Conservation (phyloP, 2,888 invertebrate genomes). For the Cyclophora punctaria region DNA sequence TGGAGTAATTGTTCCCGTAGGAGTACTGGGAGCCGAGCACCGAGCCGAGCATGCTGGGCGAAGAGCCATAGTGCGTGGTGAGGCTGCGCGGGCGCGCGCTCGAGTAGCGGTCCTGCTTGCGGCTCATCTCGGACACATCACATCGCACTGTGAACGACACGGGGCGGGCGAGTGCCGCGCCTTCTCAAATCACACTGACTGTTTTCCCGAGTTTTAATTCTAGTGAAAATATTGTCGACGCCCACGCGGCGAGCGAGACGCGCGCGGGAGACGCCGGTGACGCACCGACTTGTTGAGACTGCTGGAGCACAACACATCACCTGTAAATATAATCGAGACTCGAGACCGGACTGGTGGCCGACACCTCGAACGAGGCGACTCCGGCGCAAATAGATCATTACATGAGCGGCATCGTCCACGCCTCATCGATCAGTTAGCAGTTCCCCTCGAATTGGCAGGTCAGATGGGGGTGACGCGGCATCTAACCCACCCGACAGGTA, state of each 20-base stretch:
- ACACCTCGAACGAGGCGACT: slow-evolving; percentile 11
- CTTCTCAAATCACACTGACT: slow-evolving; percentile 59
- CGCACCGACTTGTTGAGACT: slow-evolving; percentile 40
- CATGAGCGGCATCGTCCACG: slow-evolving; percentile 36
- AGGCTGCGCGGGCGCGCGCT: slow-evolving; percentile 59
- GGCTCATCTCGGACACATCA: slow-evolving; percentile 53
- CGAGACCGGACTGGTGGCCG: slow-evolving; percentile 23
- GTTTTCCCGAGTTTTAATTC: slow-evolving; percentile 51
- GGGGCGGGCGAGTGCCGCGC: slow-evolving; percentile 45
- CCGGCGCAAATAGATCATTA: slow-evolving; percentile 41
- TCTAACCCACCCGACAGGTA: slow-evolving; percentile 39
- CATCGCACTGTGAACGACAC: slow-evolving; percentile 37
- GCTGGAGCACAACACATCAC: slow-evolving; percentile 49
- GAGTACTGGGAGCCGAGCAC: slow-evolving; percentile 56
- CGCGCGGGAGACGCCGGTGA: slow-evolving; percentile 44
- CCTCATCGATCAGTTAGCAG: slow-evolving; percentile 53
- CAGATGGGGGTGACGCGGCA: slow-evolving; percentile 37
- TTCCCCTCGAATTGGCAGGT: slow-evolving; percentile 49
- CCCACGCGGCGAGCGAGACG: slow-evolving; percentile 45
- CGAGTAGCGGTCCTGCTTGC: slow-evolving; percentile 58
- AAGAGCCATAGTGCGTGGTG: slow-evolving; percentile 58
- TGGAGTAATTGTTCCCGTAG: slow-evolving; percentile 54
- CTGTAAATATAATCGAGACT: slow-evolving; percentile 48
- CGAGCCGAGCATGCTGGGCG: slow-evolving; percentile 61
- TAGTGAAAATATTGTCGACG: slow-evolving; percentile 57